These are phyloP conservation scores for Pimpla rufipes DNA, from an alignment of 2,888 invertebrate species.

Conservation along the genomic window DNA sequence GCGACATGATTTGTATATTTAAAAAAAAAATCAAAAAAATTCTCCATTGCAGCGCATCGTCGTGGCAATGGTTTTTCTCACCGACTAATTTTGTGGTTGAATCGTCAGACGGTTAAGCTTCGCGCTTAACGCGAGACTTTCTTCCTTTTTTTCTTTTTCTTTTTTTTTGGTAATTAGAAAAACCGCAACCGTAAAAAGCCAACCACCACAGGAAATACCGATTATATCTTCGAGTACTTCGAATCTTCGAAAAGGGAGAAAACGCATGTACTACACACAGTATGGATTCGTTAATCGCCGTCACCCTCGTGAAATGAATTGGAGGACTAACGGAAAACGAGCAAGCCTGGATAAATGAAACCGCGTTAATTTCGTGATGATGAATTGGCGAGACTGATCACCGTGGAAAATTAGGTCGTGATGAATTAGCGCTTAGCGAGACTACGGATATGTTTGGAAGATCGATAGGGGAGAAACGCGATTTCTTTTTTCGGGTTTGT, in stretches of 20 bases:
- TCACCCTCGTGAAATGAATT: slow-evolving; percentile 48
- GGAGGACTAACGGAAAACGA: slow-evolving; percentile 16
- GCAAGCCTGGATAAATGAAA: slow-evolving; percentile 25
- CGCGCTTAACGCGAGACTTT: slow-evolving; percentile 30
- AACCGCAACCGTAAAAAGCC: slow-evolving; percentile 53
- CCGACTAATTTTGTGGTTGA: slow-evolving; percentile 72
- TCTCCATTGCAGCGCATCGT: slow-evolving; percentile 22
- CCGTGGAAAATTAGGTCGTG: background rate
- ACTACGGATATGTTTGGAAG: background rate
- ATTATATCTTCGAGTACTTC: slow-evolving; percentile 22
- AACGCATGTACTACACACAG: slow-evolving; percentile 10
- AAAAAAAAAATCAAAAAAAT: slow-evolving; percentile 20
- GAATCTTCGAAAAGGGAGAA: slow-evolving; percentile 22
- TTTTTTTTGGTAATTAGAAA: background rate
- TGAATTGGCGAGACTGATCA: background rate
- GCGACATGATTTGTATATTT: slow-evolving; percentile 60
- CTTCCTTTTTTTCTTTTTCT: slow-evolving; percentile 19
- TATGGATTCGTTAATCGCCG: slow-evolving; percentile 42
- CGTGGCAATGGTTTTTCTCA: slow-evolving; percentile 16
- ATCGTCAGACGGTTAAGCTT: slow-evolving; percentile 62
- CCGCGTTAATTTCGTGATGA: slow-evolving; percentile 4
- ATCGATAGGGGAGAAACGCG: no score
- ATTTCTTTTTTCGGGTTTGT: no score
- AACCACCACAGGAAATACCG: slow-evolving; percentile 59
- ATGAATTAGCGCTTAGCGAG: background rate